A percentile compares a stretch with the other conserved stretches of the same genome.
These are phyloP conservation scores for Luperina nickerlii DNA, from an alignment of 2,888 invertebrate genomes.

Conservation along the genomic window DNA sequence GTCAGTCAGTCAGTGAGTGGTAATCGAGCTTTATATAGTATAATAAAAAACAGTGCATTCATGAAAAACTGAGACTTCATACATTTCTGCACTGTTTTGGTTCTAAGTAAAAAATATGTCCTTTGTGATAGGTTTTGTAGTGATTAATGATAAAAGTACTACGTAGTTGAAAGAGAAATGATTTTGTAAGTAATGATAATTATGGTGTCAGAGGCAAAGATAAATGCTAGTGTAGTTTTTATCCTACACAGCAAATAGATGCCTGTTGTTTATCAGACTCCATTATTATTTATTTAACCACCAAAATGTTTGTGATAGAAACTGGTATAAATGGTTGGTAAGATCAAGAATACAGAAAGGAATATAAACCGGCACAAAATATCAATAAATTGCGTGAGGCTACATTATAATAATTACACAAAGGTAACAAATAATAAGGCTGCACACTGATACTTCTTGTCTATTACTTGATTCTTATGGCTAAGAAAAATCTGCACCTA, in stretches of 20 bases:
- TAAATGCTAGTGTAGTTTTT: slow-evolving; percentile 10
- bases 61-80: no score
- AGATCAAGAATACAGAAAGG: not conserved
- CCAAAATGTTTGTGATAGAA: not conserved
- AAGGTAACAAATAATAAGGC: slow-evolving; percentile 17
- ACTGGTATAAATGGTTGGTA: not conserved
- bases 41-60: no score
- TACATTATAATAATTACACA: not conserved
- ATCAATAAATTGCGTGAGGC: slow-evolving; percentile 7
- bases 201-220: not conserved
- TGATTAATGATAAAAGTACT: no score
- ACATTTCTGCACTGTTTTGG: no score
- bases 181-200: not conserved
- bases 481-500: not conserved
- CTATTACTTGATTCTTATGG: not conserved
- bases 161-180: no score
- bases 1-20: no score
- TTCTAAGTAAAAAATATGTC: no score
- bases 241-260: not conserved
- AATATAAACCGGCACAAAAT: not conserved
- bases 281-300: no score
- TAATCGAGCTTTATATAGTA: no score
- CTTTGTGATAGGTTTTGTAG: no score
- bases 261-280: not conserved
- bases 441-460: not conserved